Evolutionary conservation across 2,797 vertebrate species (phyloP).

Genomic region (Hafferia zeledoni): DNA sequence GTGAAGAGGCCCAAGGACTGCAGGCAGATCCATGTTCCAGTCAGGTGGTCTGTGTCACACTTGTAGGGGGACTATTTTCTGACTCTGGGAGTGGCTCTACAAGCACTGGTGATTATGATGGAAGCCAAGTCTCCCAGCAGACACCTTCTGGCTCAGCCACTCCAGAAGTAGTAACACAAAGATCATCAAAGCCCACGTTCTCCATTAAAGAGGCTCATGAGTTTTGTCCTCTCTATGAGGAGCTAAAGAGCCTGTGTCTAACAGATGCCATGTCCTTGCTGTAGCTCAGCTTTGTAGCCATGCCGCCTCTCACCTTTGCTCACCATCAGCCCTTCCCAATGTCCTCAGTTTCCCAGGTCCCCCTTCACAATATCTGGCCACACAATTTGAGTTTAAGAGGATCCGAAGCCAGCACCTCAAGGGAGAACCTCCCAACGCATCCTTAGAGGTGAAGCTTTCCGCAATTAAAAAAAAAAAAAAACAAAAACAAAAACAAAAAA

Average conservation of each 20-base stretch:
- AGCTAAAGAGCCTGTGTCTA: neutral
- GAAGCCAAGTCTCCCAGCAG: neutral
- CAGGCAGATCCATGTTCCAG: fast-evolving
- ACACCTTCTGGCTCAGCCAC: neutral
- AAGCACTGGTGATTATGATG: neutral
- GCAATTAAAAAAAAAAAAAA: neutral
- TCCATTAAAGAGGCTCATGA: neutral
- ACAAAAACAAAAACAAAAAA: too few relatives aligned
- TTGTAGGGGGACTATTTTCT: neutral
- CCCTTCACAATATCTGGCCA: fast-evolving
- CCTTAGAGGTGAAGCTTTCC: neutral
- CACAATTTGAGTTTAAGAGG: fast-evolving
- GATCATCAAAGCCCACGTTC: neutral
- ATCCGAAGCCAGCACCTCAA: fast-evolving
- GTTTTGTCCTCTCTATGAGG: neutral
- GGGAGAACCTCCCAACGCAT: fast-evolving
- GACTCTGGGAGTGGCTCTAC: neutral
- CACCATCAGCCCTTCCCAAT: neutral
- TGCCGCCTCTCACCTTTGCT: neutral
- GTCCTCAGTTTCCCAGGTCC: fast-evolving
- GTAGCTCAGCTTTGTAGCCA: fast-evolving
- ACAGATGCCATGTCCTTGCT: neutral
- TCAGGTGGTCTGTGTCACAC: fast-evolving
- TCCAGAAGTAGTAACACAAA: neutral
- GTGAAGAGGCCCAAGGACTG: neutral